Evolutionary conservation across 2,888 invertebrate species (phyloP), one percentile per base, ranked within the genome.

Genomic region (Protula sp.): DNA sequence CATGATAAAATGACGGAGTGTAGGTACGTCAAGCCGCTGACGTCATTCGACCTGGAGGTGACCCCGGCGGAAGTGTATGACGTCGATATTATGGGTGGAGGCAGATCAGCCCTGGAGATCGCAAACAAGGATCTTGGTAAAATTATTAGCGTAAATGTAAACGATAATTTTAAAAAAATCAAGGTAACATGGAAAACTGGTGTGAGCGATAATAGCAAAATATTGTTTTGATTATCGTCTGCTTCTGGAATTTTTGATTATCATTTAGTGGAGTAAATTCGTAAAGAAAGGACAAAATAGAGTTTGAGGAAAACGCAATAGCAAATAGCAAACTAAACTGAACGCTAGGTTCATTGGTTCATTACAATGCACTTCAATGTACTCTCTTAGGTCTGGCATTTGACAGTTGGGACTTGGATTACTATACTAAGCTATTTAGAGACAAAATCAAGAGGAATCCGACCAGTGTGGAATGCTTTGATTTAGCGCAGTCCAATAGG

Each of bases 401-500:
- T 81, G 94, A 94, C 80, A 87, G 89, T 58, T 92, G 92, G 87
- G 97, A 97, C 79, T 83, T 95, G 73, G 88, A 91, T 61, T 94
- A 89, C 78, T 97, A 97, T 77, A 90, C 89, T 63, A 85, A 91
- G 74, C 82, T 97, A 61, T 97, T 97, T 82, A 85, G 86, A 62
- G 86, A 89, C 64, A 87, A 89, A 69, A 81, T 94, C 27, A 88
- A 89, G 72, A 85, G 95, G 58, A 92, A 98, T 83, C 98, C 98
- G 26, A 97, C 97, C 0, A 94, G 92, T 76, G 95, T 98, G 0
- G 98, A 99, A 80, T 88, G 95, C 73, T 97, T 98, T 83, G 98
- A 98, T 84, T 86, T 98, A 70, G 98, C 98, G 2, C 98, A 99
- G 82, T 94, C 94, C 30, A 97, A 97, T 80, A 94, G 81, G 81